Base-by-base conservation (phyloP, 2,888 invertebrate genomes). In the Athetis lepigone region DNA sequence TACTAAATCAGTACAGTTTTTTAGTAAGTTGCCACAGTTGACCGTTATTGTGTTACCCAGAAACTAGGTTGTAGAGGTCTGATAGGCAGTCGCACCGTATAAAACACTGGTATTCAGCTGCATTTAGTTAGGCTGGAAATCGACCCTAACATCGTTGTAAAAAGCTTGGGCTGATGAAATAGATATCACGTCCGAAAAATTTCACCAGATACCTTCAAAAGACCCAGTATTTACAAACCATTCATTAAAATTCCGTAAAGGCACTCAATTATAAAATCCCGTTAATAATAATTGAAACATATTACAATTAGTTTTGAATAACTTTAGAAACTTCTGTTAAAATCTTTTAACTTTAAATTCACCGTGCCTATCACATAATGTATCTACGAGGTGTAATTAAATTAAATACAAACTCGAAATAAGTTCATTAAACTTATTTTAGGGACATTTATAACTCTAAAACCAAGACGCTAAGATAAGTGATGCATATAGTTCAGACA, bases 1-100 rank as follows among this genome's bases (percentile, higher is more conserved):
- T 68, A 80, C 59, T 46, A 81, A 68, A 81, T 83, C 84, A 83
- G 84, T 83, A 81, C 83, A 33, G 33, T 33, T 65, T 80, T 78
- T 56, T 63, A 81, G 50, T 74, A 67, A 70, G n/a, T n/a, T n/a
- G n/a, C n/a, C n/a, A n/a, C n/a, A n/a, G n/a, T n/a, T n/a, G n/a
- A n/a, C n/a, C n/a, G n/a, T n/a, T n/a, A n/a, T n/a, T n/a, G n/a
- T n/a, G n/a, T n/a, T n/a, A n/a, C n/a, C n/a, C n/a, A n/a, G n/a
- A n/a, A n/a, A n/a, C n/a, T n/a, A n/a, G n/a, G n/a, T n/a, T n/a
- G n/a, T n/a, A n/a, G n/a, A n/a, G n/a, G n/a, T n/a, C n/a, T n/a
- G n/a, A n/a, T n/a, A n/a, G n/a, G n/a, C n/a, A n/a, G n/a, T n/a
- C n/a, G n/a, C n/a, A n/a, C n/a, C n/a, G n/a, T n/a, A n/a, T n/a